Evolutionary conservation across 2,113 vertebrate genomes (phyloP).

Genomic region (Picathartes gymnocephalus): DNA sequence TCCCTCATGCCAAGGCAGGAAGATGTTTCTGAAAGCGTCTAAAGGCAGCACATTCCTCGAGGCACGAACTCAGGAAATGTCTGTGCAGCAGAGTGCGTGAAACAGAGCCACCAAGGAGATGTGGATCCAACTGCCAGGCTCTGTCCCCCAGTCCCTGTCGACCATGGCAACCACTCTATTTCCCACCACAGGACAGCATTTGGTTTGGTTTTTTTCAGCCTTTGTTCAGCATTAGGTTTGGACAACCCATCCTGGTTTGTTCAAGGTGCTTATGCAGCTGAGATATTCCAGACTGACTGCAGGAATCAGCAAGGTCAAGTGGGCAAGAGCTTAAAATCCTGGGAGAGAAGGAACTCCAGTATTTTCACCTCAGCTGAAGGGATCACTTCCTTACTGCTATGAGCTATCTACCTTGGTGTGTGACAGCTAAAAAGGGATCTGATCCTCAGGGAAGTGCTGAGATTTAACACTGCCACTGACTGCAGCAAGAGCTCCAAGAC

Average conservation of each 20-base stretch:
- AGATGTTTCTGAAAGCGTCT: background rate
- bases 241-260: background rate
- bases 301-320: background rate
- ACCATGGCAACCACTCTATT: background rate
- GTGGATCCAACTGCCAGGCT: background rate
- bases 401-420: background rate
- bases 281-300: background rate
- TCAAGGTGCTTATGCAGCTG: background rate
- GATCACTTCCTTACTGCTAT: background rate
- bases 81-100: background rate
- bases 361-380: background rate
- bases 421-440: background rate
- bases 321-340: background rate
- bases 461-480: background rate
- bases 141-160: background rate
- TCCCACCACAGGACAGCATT: background rate
- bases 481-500: background rate
- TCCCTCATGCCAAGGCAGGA: background rate
- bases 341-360: background rate
- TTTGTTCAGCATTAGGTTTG: background rate
- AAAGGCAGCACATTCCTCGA: background rate
- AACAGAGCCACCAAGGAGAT: background rate
- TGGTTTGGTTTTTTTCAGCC: background rate
- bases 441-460: background rate
- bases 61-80: rapidly evolving